phyloP scores from a whole-genome alignment of 2,797 vertebrate genomes.

The Limosa lapponica region DNA sequence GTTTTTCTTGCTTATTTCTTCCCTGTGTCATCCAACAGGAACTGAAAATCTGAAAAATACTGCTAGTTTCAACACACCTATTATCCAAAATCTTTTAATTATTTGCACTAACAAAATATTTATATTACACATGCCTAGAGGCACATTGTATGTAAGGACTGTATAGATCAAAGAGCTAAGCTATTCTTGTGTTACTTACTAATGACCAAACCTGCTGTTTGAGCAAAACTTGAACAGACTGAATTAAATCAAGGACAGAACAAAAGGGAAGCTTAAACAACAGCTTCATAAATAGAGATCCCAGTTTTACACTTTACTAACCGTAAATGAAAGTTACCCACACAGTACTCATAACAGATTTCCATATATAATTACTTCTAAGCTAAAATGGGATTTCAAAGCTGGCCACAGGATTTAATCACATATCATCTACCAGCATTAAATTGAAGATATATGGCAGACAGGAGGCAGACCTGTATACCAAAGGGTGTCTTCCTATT shows the following conservation, averaged over 20 bases:
- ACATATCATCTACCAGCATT: neutral
- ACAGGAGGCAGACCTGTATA: neutral
- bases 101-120: conserved; percentile 51
- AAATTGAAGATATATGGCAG: neutral
- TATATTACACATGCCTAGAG: conserved; percentile 18
- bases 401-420: conserved; percentile 23
- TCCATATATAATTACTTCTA: conserved; percentile 46
- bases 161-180: conserved; percentile 25
- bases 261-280: conserved; percentile 33
- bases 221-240: conserved; percentile 42
- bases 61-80: conserved; percentile 34
- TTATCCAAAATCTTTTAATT: conserved; percentile 51
- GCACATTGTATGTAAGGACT: neutral
- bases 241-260: conserved; percentile 51
- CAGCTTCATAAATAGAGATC: conserved; percentile 21
- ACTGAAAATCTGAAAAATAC: conserved; percentile 15
- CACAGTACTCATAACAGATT: conserved; percentile 19
- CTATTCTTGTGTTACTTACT: conserved; percentile 39
- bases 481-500: neutral
- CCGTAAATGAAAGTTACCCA: conserved; percentile 35
- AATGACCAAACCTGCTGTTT: conserved; percentile 63
- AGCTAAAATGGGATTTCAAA: conserved; percentile 34
- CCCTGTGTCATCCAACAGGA: neutral
- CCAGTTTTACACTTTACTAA: conserved; percentile 41
- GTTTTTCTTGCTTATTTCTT: conserved; percentile 7